Base-by-base conservation (phyloP, 2,113 vertebrate species). In the Pseudolaguvia tuberculata region DNA sequence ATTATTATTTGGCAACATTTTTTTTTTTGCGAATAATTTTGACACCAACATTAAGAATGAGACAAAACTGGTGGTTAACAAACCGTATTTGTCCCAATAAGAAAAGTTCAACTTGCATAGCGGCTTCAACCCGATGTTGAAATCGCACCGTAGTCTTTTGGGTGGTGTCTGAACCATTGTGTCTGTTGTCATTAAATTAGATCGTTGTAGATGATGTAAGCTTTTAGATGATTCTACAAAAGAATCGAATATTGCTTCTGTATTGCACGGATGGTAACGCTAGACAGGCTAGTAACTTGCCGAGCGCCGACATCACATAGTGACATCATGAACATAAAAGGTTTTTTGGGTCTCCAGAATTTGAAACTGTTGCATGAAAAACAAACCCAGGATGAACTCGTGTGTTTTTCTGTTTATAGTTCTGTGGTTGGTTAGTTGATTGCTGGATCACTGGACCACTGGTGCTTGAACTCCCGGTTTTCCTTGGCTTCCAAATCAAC, bases 221-320 rank as follows among this genome's bases (percentile, higher is more conserved):
- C 23, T 31, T 3, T 35, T 53, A 47, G 51, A 27, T 17, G 14
- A 2, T 7, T 45, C n/a, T 47, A 17, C 31, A 2, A n/a, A 63
- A 27, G 14, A 27, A 13, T 31, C 12, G 21, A 35, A 11, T 23
- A 13, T 52, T 29, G 50, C 47, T 47, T 65, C 31, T 55, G 50
- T 51, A 23, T 63, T 73, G 72, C 72, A 73, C 42, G 58, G 53
- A 18, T 50, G 71, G 13, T 39, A 51, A 51, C 8, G 21, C 23
- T 35, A 52, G 25, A 11, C 18, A n/a, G 2, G 52, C 39, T 53
- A 31, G 29, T 21, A 29, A 53, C 72, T 42, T 14, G 31, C 21
- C 35, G 21, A 65, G 23, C 15, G 15, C n/a, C 65, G 53, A 65
- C 48, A 55, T 73, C 56, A 29, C 18, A 21, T 18, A 27, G 71